Evolutionary conservation across 2,113 vertebrate genomes (phyloP), one percentile per base, ranked within the genome.

Genomic region (Myotis lucifugus): DNA sequence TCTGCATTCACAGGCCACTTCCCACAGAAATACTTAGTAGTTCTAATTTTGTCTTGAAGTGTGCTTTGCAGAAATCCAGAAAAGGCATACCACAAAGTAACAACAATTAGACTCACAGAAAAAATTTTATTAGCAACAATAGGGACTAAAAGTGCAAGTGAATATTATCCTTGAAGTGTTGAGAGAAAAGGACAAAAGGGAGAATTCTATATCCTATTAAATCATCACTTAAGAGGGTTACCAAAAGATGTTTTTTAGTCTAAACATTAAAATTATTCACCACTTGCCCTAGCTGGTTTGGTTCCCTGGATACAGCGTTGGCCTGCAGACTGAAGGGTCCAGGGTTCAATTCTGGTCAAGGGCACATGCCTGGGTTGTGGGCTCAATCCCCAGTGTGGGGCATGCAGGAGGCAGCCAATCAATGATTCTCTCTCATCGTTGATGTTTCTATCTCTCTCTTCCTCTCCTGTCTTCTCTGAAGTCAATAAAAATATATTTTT

Each of bases 141-240:
- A 52, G 29, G 86, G 64, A 77, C 25, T 19, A 87, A 59, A 56
- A 48, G 42, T 34, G 34, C 37, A 95, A 74, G 6, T 54, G 70
- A 87, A 27, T 74, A 50, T 52, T 54, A 52, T 69, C 21, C 52
- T 92, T 34, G 8, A 78, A 70, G 5, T 50, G 13, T 29, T 87
- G 8, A n/a, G 34, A 95, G 59, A 77, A 95, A 85, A 93, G 64
- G 73, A 73, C n/a, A 40, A 82, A 40, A 86, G 19, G 79, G 61
- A 79, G 72, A 92, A 83, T 72, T 85, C 67, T 61, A 11, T 40
- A 76, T 34, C 40, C 13, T 69, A 6, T 73, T 89, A 91, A 79
- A 79, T 67, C 69, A 70, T 81, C 61, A 81, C 13, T 76, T 21
- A 52, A 92, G 56, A 77, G 48, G 42, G 54, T 76, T 91, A 83